These are phyloP conservation scores for Sarcophaga caerulescens DNA, from an alignment of 2,888 invertebrate species.

Conservation along the genomic window DNA sequence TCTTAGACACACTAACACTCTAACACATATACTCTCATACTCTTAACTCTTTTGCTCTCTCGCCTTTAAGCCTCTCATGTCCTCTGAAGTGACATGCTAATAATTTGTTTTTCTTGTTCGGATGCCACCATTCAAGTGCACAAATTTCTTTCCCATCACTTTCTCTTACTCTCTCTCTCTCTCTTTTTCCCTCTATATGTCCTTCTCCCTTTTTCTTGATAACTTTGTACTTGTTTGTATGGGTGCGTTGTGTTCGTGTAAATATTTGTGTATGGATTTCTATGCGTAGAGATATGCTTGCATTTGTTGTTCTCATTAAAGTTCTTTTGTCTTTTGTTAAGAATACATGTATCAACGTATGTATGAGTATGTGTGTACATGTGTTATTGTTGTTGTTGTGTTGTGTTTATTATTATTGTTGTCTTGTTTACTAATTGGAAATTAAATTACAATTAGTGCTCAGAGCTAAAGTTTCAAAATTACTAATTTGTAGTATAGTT, in stretches of 20 bases:
- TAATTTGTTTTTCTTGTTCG: background rate
- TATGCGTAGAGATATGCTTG: background rate
- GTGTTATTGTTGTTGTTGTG: background rate
- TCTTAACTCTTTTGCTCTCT: too few species aligned
- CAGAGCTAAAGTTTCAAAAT: slow-evolving; percentile 73
- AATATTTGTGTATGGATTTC: background rate
- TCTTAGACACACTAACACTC: too few species aligned
- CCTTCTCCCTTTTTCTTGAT: background rate
- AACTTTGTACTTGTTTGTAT: background rate
- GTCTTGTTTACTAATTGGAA: slow-evolving; percentile 80
- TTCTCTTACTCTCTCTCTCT: background rate
- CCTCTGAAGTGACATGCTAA: too few species aligned
- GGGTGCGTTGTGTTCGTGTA: background rate
- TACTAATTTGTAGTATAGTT: slow-evolving; percentile 70
- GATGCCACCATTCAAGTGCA: background rate
- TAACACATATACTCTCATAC: too few species aligned
- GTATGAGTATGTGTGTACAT: background rate
- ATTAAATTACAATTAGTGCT: slow-evolving; percentile 80
- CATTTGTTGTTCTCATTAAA: slow-evolving; percentile 36
- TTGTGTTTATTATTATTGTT: slow-evolving; percentile 66
- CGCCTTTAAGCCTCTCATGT: too few species aligned
- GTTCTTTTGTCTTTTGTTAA: slow-evolving; percentile 50
- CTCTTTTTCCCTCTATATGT: background rate
- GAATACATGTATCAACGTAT: background rate
- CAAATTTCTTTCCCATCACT: background rate